phyloP scores from a whole-genome alignment of 2,797 vertebrate genomes.

The Pyrrhura leucotis region DNA sequence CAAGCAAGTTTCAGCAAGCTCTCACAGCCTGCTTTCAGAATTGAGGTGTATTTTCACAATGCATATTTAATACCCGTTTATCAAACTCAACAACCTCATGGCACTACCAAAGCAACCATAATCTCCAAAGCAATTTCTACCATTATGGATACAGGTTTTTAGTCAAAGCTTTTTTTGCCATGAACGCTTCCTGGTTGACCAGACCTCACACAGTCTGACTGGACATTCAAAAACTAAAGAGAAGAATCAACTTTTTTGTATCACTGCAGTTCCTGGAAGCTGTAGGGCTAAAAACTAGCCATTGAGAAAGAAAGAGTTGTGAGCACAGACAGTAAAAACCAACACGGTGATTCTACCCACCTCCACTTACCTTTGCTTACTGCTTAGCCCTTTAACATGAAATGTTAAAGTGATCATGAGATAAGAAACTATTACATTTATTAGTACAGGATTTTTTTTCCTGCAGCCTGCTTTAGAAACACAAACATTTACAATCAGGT shows the following conservation, averaged over 20 bases:
- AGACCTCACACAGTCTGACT: neutral
- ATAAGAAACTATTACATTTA: conserved; percentile 37
- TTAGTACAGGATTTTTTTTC: neutral
- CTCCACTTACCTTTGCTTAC: conserved; percentile 77
- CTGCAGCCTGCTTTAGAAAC: neutral
- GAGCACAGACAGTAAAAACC: neutral
- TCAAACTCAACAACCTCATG: neutral
- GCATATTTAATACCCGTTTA: neutral
- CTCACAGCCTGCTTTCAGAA: neutral
- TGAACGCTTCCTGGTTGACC: neutral
- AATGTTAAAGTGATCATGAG: conserved; percentile 39
- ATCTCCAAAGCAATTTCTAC: neutral
- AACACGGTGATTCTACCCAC: neutral
- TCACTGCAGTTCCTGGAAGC: neutral
- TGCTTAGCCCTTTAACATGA: conserved; percentile 64
- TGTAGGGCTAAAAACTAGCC: neutral
- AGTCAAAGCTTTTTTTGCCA: neutral
- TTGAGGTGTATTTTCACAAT: neutral
- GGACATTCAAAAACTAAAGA: neutral
- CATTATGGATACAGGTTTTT: neutral
- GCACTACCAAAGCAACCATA: neutral
- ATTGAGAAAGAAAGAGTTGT: neutral
- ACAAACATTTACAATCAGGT: neutral
- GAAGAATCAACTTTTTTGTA: neutral
- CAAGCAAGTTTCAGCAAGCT: neutral